Evolutionary conservation across 1,140 invertebrate species (phyloP).

Genomic region (Uloborus diversus): DNA sequence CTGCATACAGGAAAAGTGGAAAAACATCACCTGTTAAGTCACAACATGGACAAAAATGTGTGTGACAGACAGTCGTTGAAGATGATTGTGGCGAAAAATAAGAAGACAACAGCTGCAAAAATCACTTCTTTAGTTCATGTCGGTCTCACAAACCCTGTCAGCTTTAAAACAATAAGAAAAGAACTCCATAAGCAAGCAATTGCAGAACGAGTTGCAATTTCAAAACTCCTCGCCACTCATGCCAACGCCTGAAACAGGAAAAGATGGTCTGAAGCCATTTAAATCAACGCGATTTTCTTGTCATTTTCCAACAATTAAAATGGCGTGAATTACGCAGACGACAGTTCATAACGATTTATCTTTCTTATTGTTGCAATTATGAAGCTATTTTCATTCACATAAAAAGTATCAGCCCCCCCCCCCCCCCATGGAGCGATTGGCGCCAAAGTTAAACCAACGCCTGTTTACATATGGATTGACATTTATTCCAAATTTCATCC

Average conservation of each 20-base stretch:
- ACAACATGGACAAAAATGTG: neutral
- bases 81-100: neutral
- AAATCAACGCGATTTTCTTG: too few species aligned
- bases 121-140: neutral
- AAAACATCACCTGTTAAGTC: neutral
- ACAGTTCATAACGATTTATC: too few species aligned
- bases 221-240: neutral
- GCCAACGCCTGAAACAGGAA: neutral
- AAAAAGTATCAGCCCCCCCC: too few species aligned
- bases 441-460: too few species aligned
- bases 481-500: too few species aligned
- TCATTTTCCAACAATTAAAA: too few species aligned
- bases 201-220: neutral
- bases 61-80: neutral
- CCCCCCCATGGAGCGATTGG: too few species aligned
- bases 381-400: too few species aligned
- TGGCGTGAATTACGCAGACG: too few species aligned
- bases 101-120: conserved; percentile 3
- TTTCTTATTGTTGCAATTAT: too few species aligned
- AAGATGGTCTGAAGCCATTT: neutral
- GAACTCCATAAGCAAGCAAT: neutral
- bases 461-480: too few species aligned
- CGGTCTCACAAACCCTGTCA: neutral
- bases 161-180: neutral
- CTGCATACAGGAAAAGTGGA: neutral